Conservation (phyloP, 1,140 invertebrate genomes). For the Dermatophagoides farinae region DNA sequence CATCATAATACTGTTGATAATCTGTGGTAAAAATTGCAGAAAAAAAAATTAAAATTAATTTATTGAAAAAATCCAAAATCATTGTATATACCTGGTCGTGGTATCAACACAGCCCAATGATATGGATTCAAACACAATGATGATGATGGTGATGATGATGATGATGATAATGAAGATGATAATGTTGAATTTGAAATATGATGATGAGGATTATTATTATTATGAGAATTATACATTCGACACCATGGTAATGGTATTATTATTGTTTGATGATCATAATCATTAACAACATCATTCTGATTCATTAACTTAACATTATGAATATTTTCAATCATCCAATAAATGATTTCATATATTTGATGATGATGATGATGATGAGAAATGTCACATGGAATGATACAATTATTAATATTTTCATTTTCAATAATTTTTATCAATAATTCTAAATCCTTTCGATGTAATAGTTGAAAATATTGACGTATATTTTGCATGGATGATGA, state of each 20-base stretch:
- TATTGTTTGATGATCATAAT: background rate
- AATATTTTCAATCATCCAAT: background rate
- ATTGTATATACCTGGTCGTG: background rate
- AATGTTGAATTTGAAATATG: background rate
- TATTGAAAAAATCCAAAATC: background rate
- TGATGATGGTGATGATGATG: background rate
- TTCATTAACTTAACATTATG: background rate
- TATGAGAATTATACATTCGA: background rate
- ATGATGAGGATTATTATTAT: background rate
- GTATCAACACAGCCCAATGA: background rate
- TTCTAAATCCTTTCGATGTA: background rate
- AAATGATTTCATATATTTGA: background rate
- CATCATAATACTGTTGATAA: too few species aligned
- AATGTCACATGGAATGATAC: background rate
- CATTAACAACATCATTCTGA: too few species aligned
- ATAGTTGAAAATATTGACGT: background rate
- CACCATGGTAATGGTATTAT: background rate
- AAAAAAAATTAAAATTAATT: background rate
- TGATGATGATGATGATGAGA: background rate
- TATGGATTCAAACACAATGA: constrained; percentile 3
- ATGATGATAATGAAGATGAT: background rate
- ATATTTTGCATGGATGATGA: too few species aligned
- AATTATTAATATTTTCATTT: background rate
- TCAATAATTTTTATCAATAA: background rate
- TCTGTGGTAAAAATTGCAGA: background rate